These are phyloP conservation scores for Papilio xuthus DNA, from an alignment of 1,140 invertebrate species.

Conservation along the genomic window DNA sequence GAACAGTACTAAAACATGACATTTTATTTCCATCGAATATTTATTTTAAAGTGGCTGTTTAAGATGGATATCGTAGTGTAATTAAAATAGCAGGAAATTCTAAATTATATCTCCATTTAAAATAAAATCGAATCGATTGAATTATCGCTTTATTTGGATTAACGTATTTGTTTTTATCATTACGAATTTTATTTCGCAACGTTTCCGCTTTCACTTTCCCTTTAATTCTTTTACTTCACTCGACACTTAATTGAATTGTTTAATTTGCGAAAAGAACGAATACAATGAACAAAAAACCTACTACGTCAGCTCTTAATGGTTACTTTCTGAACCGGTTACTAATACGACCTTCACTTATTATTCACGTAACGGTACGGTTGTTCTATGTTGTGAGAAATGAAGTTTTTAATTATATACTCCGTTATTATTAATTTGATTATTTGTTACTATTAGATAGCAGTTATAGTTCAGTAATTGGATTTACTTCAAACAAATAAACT, in stretches of 20 bases:
- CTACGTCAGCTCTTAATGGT: conserved; percentile 55
- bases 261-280: conserved; percentile 20
- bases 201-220: conserved; percentile 15
- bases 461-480: neutral
- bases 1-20: neutral
- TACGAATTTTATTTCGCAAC: conserved; percentile 1
- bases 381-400: conserved; percentile 40
- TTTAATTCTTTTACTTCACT: conserved; percentile 6
- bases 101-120: neutral
- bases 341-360: conserved; percentile 57
- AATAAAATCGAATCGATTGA: neutral
- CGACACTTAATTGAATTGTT: neutral
- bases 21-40: neutral
- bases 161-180: neutral
- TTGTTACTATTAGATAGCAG: neutral
- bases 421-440: neutral
- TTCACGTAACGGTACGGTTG: conserved; percentile 55
- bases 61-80: neutral
- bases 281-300: conserved; percentile 50
- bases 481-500: neutral
- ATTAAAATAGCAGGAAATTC: neutral
- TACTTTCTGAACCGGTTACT: conserved; percentile 53
- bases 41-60: too few species aligned
- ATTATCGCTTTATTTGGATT: neutral
- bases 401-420: conserved; percentile 26